Evolutionary conservation across 23 tunicate species (phyloP), one percentile per base, ranked within the genome.

Genomic region (Styela clava): DNA sequence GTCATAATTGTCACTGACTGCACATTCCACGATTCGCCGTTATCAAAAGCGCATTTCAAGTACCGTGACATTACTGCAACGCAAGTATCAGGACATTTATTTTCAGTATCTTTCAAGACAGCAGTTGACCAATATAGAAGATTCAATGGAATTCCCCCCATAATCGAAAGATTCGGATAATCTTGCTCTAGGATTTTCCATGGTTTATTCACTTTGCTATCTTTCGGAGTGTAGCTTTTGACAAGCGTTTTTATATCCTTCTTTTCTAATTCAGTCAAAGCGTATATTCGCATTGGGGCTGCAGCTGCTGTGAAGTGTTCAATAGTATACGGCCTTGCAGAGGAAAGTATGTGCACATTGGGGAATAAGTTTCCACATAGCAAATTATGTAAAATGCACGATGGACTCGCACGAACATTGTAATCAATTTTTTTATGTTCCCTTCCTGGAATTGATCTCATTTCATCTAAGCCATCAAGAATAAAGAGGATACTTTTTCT

Each of bases 401-500:
- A 22, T 33, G 77, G 77, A 30, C 35, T 28, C 16, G 77, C 37
- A 3, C 34, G 32, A 3, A 19, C 77, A 5, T 27, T 3, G 29
- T 71, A 71, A 16, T 34, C 37, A 16, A 71, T 71, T 20, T 5
- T 27, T 5, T 30, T 27, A 28, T 71, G 34, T 16, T 28, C 77
- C 2, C 16, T 34, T 71, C 16, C 34, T 35, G 35, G 12, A 71
- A 71, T 19, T 16, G 29, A 19, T 3, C 29, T 35, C 3, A 71
- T 2, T 3, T 71, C 77, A 71, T 71, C 29, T 20, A 71, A 33
- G 3, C 34, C 34, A 71, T 71, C 77, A 12, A 71, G 5, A 3
- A 71, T 29, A 71, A 71, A 30, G 18, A 71, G 29, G 3, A 71
- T 16, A 32, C 77, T 71, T 71, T 71, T 71, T 34, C 34, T 71